Conservation (phyloP, 2,888 invertebrate species). For the Microchrysa polita region DNA sequence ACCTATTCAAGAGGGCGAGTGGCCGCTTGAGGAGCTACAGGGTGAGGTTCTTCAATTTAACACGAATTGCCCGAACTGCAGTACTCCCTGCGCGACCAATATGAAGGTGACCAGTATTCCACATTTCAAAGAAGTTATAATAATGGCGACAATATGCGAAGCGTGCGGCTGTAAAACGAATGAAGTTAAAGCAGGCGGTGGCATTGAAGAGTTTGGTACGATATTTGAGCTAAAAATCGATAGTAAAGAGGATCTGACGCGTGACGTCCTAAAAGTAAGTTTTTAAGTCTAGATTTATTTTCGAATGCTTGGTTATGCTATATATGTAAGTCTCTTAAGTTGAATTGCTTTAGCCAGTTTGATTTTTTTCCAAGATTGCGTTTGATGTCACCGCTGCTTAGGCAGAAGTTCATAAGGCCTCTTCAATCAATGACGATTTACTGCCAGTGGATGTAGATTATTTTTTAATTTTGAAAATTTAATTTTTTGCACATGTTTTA, state of each 20-base stretch:
- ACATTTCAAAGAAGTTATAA: constrained; percentile 96
- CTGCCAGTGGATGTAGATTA: no score
- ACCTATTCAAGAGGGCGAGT: constrained; percentile 69
- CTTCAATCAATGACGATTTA: no score
- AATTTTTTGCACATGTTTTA: no score
- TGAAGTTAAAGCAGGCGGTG: constrained; percentile 95
- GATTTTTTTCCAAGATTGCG: no score
- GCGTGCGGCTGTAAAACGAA: constrained; percentile 90
- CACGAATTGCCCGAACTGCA: constrained; percentile 89
- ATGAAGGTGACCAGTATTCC: constrained; percentile 97
- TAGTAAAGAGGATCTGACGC: constrained; percentile 78
- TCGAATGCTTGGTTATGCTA: no score
- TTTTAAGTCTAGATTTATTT: no score
- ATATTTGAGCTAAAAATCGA: constrained; percentile 79
- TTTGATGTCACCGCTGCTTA: no score
- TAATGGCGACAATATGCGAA: constrained; percentile 97
- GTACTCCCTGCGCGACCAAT: constrained; percentile 84
- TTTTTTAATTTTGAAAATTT: no score
- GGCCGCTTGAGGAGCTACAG: constrained; percentile 73
- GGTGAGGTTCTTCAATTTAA: constrained; percentile 84
- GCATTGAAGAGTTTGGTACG: constrained; percentile 84
- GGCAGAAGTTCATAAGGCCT: no score
- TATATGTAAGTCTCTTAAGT: no score
- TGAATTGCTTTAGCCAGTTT: no score
- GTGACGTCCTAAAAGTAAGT: constrained; percentile 90